Evolutionary conservation across 2,113 vertebrate species (phyloP).

Genomic region (Notechis scutatus): DNA sequence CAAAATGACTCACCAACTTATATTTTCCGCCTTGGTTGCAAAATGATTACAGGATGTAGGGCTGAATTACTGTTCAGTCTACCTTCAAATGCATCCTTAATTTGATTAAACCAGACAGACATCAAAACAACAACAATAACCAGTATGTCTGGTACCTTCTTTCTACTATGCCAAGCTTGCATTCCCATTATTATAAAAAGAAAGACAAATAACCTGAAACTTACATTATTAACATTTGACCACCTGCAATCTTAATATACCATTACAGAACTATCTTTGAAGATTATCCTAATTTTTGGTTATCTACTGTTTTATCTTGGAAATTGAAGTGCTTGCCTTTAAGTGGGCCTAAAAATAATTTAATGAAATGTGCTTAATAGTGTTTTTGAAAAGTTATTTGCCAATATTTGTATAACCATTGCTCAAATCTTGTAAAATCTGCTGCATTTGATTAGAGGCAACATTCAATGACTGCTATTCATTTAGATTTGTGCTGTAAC

Average conservation of each 20-base stretch:
- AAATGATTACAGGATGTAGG: constrained; percentile 18
- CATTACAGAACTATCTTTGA: background rate
- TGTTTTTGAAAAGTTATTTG: background rate
- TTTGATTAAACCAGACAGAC: background rate
- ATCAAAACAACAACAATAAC: background rate
- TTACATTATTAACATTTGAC: background rate
- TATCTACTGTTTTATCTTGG: background rate
- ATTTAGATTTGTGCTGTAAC: background rate
- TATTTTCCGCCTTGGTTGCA: constrained; percentile 48
- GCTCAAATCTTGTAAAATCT: background rate
- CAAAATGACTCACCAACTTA: constrained; percentile 44
- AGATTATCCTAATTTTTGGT: background rate
- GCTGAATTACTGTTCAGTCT: background rate
- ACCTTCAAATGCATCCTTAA: background rate
- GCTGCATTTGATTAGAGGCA: background rate
- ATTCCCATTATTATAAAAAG: background rate
- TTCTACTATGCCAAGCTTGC: background rate
- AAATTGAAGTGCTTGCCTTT: background rate
- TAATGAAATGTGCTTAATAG: background rate
- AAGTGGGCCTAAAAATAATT: background rate
- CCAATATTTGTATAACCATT: background rate
- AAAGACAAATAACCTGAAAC: background rate
- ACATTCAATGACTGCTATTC: background rate
- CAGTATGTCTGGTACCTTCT: background rate
- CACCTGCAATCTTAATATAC: background rate